These are phyloP conservation scores for Trachelus troglodyta DNA, from an alignment of 2,888 invertebrate genomes.

Conservation along the genomic window DNA sequence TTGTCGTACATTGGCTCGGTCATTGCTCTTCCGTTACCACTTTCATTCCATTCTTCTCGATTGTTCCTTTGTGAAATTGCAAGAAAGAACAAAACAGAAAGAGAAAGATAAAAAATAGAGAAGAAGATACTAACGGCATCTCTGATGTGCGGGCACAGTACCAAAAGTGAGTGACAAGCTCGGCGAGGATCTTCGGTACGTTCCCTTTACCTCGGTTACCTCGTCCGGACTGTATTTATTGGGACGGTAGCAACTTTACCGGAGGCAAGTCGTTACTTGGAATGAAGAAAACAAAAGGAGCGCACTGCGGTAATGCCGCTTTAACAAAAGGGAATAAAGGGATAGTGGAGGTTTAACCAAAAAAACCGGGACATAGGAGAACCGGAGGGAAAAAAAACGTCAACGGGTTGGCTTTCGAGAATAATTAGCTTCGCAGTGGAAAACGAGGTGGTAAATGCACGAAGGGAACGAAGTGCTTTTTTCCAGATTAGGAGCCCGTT, in stretches of 20 bases:
- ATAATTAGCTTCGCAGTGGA: conserved; percentile 33
- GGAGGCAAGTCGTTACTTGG: neutral
- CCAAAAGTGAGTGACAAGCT: neutral
- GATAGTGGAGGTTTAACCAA: neutral
- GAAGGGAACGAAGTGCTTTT: neutral
- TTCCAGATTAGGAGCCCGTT: conserved; percentile 13
- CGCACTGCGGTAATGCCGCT: neutral
- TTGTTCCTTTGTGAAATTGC: neutral
- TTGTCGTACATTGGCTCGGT: neutral
- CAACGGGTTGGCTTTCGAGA: conserved; percentile 24
- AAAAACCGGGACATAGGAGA: neutral
- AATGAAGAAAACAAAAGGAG: neutral
- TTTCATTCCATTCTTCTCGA: neutral
- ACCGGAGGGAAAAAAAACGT: neutral
- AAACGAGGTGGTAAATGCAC: conserved; percentile 8
- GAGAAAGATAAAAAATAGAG: neutral
- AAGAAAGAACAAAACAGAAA: neutral
- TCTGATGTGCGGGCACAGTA: neutral
- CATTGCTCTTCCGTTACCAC: neutral
- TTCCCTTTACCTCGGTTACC: neutral
- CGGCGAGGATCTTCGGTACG: neutral
- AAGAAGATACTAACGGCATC: neutral
- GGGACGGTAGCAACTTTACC: neutral
- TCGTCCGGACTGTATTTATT: neutral
- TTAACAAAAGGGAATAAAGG: neutral